Base-by-base conservation (phyloP, 2,888 invertebrate species). In the Labia minor region DNA sequence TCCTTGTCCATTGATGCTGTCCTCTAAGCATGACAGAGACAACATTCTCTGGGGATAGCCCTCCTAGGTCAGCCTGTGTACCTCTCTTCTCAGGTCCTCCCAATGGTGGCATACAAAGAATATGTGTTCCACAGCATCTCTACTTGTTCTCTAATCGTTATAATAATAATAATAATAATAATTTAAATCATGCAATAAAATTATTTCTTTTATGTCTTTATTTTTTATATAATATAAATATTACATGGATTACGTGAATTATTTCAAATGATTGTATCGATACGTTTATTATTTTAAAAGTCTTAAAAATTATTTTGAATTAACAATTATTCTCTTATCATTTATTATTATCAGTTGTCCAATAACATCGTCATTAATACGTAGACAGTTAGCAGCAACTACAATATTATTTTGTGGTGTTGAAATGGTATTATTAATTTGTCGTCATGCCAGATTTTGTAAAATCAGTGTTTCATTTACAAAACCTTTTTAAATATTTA, bases 371-470 rank as follows among this genome's bases (percentile, higher is more conserved):
- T 19, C 16, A 16, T 14, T 37, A 11, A 81, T 81, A 3, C 83
- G 84, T 71, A 85, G 86, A 69, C 85, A 87, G 72, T 74, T 90
- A 8, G 86, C 88, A 0, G 88, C 91, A 0, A 77, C 89, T 19
- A 86, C 87, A 0, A 88, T 91, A 70, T 77, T 92, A 21, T 75
- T 91, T 64, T 87, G 90, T 1, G 88, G 91, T 62, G 83, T 88
- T 71, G 90, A 91, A 76, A 77, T 92, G 65, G 86, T 92, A 6
- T 77, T 91, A 33, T 80, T 92, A 1, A 86, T 92, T 61, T 90
- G 92, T 0, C 88, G 90, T 70, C 86, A 90, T 75, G 92, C 92
- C n/a, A n/a, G n/a, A n/a, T n/a, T n/a, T n/a, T n/a, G n/a, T n/a
- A n/a, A n/a, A n/a, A n/a, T n/a, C n/a, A n/a, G n/a, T n/a, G n/a